Evolutionary conservation across 2,797 vertebrate genomes (phyloP), one percentile per base, ranked within the genome.

Genomic region (Darevskia nairensis): DNA sequence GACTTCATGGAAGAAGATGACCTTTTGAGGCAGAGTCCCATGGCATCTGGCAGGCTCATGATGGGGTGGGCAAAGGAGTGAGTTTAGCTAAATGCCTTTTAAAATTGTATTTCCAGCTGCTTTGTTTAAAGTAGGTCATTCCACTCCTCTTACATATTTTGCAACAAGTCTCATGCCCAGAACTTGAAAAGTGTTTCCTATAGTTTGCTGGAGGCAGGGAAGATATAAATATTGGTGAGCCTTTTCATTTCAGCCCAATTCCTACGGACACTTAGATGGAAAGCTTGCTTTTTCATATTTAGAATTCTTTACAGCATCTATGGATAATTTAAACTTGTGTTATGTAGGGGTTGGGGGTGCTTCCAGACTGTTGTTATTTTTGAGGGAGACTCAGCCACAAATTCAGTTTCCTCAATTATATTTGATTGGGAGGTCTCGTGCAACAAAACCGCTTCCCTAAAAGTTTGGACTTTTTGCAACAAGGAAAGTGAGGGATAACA

Each of bases 51-150:
- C 87, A 85, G 55, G 32, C 32, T 4, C 0, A 0, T 0, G 0
- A 66, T 85, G 50, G 78, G 6, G 74, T 66, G 88, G 71, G 78
- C 41, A 91, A 64, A 13, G 41, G 29, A 75, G 8, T 72, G 21
- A 44, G 61, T 86, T 4, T 78, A 89, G 83, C 78, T 82, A 83
- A 92, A 92, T 90, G 84, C 88, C 86, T 86, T 89, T 91, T 88
- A 86, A 89, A 61, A 59, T 5, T 39, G 87, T 61, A 71, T 90
- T 83, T 85, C 4, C 0, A 0, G 84, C 82, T 85, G 78, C 80
- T 91, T 77, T 10, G 35, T 76, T 59, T 84, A 91, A 94, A 94
- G 93, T 92, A 94, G 95, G 94, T 93, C 95, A 89, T 84, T 81
- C 92, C 89, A 75, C 1, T 86, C 25, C 77, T 92, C 44, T 88